These are phyloP conservation scores for Pseudomyrmex sp. DNA, from an alignment of 1,140 invertebrate species.

Conservation along the genomic window DNA sequence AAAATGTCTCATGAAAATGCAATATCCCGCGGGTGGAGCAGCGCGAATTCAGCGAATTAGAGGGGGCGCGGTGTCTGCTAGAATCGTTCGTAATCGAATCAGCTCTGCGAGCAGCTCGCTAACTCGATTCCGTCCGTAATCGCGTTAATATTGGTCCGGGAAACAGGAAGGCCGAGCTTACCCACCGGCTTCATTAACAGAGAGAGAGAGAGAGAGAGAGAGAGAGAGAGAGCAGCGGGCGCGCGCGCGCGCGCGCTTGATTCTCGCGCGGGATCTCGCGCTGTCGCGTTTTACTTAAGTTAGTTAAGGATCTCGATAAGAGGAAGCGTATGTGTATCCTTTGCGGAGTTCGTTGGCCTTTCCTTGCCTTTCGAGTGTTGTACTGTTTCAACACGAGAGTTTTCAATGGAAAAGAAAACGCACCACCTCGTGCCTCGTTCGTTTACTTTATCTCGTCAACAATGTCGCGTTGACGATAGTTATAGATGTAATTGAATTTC, in stretches of 20 bases:
- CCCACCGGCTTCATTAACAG: slow-evolving; percentile 72
- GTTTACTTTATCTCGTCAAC: neutral
- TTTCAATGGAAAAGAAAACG: neutral
- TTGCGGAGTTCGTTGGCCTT: slow-evolving; percentile 28
- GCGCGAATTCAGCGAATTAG: slow-evolving; percentile 6
- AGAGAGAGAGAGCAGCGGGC: slow-evolving; percentile 1
- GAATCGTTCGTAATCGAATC: slow-evolving; percentile 65
- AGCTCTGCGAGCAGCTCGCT: slow-evolving; percentile 48
- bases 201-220: no score
- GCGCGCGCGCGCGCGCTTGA: slow-evolving; percentile 61
- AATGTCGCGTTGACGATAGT: neutral
- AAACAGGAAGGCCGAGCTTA: slow-evolving; percentile 67
- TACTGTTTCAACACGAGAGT: slow-evolving; percentile 2
- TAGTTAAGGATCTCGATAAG: slow-evolving; percentile 55
- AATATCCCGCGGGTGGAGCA: slow-evolving; percentile 1
- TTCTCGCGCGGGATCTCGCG: slow-evolving; percentile 26
- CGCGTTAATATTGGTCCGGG: slow-evolving; percentile 72
- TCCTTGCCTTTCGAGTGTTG: neutral
- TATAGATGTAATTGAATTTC: slow-evolving; percentile 4
- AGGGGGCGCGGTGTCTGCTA: neutral
- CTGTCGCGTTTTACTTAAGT: slow-evolving; percentile 46
- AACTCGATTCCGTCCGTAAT: slow-evolving; percentile 73
- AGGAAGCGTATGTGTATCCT: slow-evolving; percentile 8
- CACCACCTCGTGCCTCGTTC: no score
- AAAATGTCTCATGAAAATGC: slow-evolving; percentile 23